Base-by-base conservation (phyloP, 2,888 invertebrate species). In the Erebia ligea region DNA sequence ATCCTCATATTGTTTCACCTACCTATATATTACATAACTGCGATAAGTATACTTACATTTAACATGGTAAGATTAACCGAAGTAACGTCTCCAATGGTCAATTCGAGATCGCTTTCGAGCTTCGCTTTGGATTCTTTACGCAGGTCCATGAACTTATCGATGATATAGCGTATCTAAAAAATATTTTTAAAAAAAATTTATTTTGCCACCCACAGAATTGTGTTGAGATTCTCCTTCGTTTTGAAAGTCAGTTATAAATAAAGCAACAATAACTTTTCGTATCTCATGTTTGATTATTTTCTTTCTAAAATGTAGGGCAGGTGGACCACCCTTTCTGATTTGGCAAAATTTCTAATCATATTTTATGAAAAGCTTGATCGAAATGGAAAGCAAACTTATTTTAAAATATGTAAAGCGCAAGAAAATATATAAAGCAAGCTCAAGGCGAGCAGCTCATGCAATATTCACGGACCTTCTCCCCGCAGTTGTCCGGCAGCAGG, bases 41-140 rank as follows among this genome's bases (percentile, higher is more conserved):
- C n/a, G 45, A n/a, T 50, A 50, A 45, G 17, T 68, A 56, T 64
- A 84, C 90, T 88, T 86, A 96, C 97, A 81, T 93, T 85, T 0
- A 98, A 77, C 84, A 95, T 94, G 0, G 98, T 98, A 66, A 98
- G 90, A 87, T 98, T 98, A 25, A 98, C 94, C 2, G 97, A 96
- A 1, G 97, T 98, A 58, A 98, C 97, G 90, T 98, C 97, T 57
- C 98, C 98, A 63, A 97, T 93, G 5, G 92, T 95, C 66, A 97
- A 88, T 2, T 93, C 88, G 0, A 96, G 94, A 85, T 97, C 94
- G 11, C 92, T 92, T 54, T 94, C 93, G 72, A 97, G 86, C 75
- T 95, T 95, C 71, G 94, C 87, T 79, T 96, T 95, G 78, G 97
- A 94, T 68, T 94, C 84, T 65, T 93, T 92, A 4, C 97, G 93